Base-by-base conservation (phyloP, 2,888 invertebrate species). In the Andrena trimmerana region DNA sequence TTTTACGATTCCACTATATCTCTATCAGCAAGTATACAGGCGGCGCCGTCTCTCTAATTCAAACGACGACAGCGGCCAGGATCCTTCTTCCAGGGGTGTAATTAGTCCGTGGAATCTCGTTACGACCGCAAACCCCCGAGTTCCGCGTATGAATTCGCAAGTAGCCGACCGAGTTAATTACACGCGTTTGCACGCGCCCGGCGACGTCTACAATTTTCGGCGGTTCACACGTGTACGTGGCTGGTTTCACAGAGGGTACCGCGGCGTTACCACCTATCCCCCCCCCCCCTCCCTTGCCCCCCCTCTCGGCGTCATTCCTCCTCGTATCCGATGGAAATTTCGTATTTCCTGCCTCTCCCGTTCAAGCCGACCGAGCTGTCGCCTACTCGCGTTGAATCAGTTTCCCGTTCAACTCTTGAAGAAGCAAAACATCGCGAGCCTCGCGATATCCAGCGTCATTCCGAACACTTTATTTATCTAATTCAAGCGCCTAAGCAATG, bases 71-170 rank as follows among this genome's bases (percentile, higher is more conserved):
- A 36, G 60, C 2, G 8, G 1, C 10, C 7, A 20, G 31, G 52
- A 57, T 62, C 71, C 67, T 78, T 83, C 76, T 52, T 66, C 74
- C 59, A 66, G 20, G 16, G 57, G 78, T 69, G 74, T 81, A 86
- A 86, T 86, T 86, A 86, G 79, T 63, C 74, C 69, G 75, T 36
- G 75, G 78, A 81, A 86, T 86, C 86, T 86, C 84, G 78, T 86
- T 84, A 84, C 72, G 71, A 24, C 72, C 72, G 78, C 78, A 66
- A 75, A 75, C 72, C 69, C 70, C 54, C 66, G 36, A 72, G 74
- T 81, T 79, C 86, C 60, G 33, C 77, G 81, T 77, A 80, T 82
- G 84, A 86, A 84, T 84, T 86, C 72, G 79, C 75, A 75, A 86
- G 84, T 81, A 81, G 72, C 79, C 59, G 81, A 42, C 69, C 75